Evolutionary conservation across 2,888 invertebrate species (phyloP).

Genomic region (Apomyelois bistriatella): DNA sequence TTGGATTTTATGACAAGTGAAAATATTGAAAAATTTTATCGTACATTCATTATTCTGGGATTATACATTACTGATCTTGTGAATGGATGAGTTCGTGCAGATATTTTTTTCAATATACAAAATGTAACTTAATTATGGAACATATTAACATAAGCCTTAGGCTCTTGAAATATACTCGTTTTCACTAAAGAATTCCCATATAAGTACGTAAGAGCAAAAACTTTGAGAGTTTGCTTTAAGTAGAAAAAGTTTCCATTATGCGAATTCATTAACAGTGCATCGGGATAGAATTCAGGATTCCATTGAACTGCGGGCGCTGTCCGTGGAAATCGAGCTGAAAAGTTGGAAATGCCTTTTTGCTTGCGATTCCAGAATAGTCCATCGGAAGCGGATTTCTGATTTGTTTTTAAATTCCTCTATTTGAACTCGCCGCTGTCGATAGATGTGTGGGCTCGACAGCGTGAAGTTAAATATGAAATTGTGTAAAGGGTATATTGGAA

Average conservation of each 20-base stretch:
- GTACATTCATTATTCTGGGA: too few relatives aligned
- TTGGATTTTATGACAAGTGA: too few relatives aligned
- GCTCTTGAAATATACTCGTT: neutral
- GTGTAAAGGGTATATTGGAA: neutral
- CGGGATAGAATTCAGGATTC: conserved; percentile 25
- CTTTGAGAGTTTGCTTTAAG: conserved; percentile 38
- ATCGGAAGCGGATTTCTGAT: conserved; percentile 38
- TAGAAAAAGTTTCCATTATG: conserved; percentile 50
- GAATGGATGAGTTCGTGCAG: too few relatives aligned
- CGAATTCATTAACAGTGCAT: conserved; percentile 53
- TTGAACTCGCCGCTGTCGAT: conserved; percentile 24
- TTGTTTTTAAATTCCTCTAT: conserved; percentile 39
- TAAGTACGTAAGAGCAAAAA: neutral
- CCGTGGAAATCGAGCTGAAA: conserved; percentile 59
- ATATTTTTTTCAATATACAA: too few relatives aligned
- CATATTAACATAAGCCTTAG: too few relatives aligned
- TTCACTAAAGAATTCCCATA: neutral
- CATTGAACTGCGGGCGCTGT: conserved; percentile 20
- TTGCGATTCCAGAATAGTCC: conserved; percentile 34
- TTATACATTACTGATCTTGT: too few relatives aligned
- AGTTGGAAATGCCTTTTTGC: conserved; percentile 59
- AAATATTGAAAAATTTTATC: too few relatives aligned
- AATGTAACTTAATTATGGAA: too few relatives aligned
- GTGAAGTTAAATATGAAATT: neutral
- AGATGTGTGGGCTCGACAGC: neutral